Evolutionary conservation across 2,113 vertebrate genomes (phyloP).

Genomic region (Pampusana beccarii): DNA sequence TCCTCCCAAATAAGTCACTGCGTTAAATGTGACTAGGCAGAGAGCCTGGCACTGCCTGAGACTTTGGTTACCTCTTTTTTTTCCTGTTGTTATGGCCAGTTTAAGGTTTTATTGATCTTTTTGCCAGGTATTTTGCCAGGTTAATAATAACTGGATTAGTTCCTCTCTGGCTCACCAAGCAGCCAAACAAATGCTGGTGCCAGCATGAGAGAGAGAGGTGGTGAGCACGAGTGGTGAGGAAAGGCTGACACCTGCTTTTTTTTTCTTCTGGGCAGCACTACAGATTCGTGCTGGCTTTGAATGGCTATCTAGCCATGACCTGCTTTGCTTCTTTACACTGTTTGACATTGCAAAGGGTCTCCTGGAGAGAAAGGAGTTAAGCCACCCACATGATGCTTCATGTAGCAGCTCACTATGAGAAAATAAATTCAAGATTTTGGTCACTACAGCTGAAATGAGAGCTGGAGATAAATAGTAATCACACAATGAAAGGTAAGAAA

Average conservation of each 20-base stretch:
- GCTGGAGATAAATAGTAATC: neutral
- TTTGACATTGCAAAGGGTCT: neutral
- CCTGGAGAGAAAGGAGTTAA: neutral
- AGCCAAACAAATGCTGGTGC: neutral
- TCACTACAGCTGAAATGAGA: neutral
- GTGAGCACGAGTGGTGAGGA: neutral
- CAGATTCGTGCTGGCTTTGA: neutral
- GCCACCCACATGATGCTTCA: neutral
- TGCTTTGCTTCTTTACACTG: neutral
- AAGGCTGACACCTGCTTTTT: neutral
- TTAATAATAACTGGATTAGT: neutral
- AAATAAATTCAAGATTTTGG: neutral
- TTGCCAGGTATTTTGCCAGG: neutral
- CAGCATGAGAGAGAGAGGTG: neutral
- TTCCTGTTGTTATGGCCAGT: neutral
- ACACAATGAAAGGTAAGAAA: neutral
- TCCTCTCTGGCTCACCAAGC: neutral
- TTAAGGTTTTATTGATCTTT: neutral
- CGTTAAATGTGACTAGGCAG: neutral
- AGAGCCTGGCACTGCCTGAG: neutral
- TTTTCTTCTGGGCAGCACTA: neutral
- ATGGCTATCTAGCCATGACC: neutral
- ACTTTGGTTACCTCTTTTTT: neutral
- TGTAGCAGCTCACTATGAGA: neutral
- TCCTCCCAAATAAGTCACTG: neutral